Evolutionary conservation across 2,113 vertebrate species (phyloP).

Genomic region (Pseudopipra pipra): DNA sequence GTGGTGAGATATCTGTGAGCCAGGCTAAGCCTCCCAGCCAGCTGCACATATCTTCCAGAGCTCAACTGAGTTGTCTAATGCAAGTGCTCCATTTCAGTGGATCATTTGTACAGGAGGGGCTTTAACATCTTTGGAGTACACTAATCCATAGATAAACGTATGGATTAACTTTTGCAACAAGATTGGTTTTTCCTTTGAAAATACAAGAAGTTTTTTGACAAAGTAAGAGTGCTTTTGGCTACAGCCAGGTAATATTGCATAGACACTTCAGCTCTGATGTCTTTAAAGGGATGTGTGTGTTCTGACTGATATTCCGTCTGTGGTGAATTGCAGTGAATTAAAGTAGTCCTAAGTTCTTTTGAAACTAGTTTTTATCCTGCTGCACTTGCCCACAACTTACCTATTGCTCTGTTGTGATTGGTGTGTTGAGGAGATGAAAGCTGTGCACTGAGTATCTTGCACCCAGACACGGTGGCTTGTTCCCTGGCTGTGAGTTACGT

Average conservation of each 20-base stretch:
- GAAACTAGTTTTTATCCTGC: background rate
- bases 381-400: fast-evolving
- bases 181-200: background rate
- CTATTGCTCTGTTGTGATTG: background rate
- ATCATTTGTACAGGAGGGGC: background rate
- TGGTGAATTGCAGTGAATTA: background rate
- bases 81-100: background rate
- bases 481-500: background rate
- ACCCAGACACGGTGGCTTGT: background rate
- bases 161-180: background rate
- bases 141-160: background rate
- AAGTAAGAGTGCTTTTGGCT: background rate
- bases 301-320: fast-evolving
- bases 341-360: background rate
- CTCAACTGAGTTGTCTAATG: background rate
- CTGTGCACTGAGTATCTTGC: background rate
- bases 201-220: background rate
- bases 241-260: background rate
- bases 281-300: background rate
- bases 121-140: background rate
- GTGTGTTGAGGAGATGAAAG: background rate
- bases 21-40: background rate
- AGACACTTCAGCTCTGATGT: background rate
- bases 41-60: background rate
- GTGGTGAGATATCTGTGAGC: background rate